Percentiles rank a stretch among this genome's conserved stretches.
phyloP scores from a whole-genome alignment of 1,140 invertebrate species.

The Lethrus apterus region DNA sequence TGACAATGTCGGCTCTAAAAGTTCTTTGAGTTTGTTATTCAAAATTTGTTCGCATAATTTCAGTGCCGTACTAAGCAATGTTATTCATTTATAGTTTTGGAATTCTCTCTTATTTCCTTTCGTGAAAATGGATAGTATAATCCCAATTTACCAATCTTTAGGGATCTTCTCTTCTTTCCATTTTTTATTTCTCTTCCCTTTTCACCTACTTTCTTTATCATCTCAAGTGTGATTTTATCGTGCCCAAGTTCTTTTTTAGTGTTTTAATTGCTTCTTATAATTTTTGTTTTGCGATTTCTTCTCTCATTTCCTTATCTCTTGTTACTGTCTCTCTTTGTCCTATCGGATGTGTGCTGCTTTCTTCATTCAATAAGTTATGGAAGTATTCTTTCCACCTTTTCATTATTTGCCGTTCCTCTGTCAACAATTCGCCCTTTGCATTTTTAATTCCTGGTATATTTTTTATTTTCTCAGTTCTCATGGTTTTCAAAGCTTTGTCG shows the following conservation, averaged over 20 bases:
- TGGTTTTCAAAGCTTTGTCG: conserved; percentile 2
- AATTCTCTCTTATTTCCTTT: conserved; percentile 1
- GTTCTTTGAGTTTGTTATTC: too few species aligned
- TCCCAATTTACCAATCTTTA: not conserved
- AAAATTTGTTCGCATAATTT: too few species aligned
- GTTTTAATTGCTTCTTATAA: not conserved
- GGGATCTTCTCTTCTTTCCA: conserved; percentile 2
- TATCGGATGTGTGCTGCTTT: not conserved
- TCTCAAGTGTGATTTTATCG: not conserved
- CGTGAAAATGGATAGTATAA: too few species aligned
- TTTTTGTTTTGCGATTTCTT: conserved; percentile 2
- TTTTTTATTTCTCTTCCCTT: conserved; percentile 1
- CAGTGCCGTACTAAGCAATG: too few species aligned
- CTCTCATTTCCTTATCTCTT: not conserved
- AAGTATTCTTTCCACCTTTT: conserved; percentile 5
- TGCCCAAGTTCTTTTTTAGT: not conserved
- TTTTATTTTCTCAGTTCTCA: conserved; percentile 1
- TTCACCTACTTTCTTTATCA: not conserved
- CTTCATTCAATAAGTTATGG: conserved; percentile 4
- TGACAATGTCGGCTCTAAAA: too few species aligned
- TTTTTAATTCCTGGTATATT: conserved; percentile 3
- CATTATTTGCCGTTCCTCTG: not conserved
- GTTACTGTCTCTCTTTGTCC: not conserved
- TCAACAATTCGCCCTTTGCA: conserved; percentile 1
- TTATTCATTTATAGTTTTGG: too few species aligned